phyloP scores from a whole-genome alignment of 2,113 vertebrate genomes.

The Phyllostomus discolor region DNA sequence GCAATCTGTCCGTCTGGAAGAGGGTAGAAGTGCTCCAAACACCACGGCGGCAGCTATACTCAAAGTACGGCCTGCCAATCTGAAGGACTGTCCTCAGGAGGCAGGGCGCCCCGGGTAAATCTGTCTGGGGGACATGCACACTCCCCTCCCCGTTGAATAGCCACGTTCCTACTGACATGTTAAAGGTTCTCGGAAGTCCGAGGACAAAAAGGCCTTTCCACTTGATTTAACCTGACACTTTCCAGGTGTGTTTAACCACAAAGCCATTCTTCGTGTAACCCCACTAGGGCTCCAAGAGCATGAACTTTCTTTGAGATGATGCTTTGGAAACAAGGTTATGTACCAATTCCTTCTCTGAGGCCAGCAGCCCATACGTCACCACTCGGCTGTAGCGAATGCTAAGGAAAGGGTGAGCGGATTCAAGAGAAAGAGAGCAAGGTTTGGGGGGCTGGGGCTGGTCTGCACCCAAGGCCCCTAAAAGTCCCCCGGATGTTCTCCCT shows the following conservation, averaged over 20 bases:
- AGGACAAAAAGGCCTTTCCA: neutral
- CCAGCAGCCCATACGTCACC: neutral
- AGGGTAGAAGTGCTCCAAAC: neutral
- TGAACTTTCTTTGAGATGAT: neutral
- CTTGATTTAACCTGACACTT: neutral
- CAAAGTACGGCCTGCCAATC: neutral
- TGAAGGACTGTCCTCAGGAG: neutral
- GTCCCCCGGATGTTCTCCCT: neutral
- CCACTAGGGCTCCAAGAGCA: neutral
- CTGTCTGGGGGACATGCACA: neutral
- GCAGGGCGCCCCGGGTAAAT: neutral
- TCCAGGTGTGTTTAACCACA: neutral
- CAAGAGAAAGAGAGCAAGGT: neutral
- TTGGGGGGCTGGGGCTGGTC: neutral
- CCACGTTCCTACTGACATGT: fast-evolving
- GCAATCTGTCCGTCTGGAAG: constrained; percentile 50
- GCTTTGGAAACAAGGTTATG: neutral
- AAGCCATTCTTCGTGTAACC: neutral
- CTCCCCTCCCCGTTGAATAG: neutral
- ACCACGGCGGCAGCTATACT: neutral
- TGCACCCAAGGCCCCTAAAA: neutral
- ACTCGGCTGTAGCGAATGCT: neutral
- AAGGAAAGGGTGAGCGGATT: neutral
- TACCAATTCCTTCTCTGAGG: neutral
- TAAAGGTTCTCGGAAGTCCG: neutral